phyloP scores from a whole-genome alignment of 1,140 invertebrate genomes.

The Drosophila azteca region DNA sequence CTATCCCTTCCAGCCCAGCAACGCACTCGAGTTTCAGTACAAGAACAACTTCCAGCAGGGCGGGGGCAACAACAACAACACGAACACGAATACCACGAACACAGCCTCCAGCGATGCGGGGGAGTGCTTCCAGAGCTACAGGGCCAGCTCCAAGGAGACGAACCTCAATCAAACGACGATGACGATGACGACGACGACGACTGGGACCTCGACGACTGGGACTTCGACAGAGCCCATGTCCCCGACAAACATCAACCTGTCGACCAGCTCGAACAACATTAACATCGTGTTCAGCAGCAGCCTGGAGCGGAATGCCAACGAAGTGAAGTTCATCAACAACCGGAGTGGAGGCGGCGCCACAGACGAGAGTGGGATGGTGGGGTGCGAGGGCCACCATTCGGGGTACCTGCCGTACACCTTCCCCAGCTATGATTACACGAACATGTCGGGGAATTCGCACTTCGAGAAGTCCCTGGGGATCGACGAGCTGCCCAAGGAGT shows the following conservation, averaged over 20 bases:
- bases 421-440: slow-evolving; percentile 81
- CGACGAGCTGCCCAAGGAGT: slow-evolving; percentile 72
- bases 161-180: slow-evolving; percentile 70
- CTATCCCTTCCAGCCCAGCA: slow-evolving; percentile 81
- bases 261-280: slow-evolving; percentile 80
- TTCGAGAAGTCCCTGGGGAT: slow-evolving; percentile 79
- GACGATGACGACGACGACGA: not conserved
- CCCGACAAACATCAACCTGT: slow-evolving; percentile 80
- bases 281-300: slow-evolving; percentile 76
- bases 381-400: slow-evolving; percentile 68
- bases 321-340: slow-evolving; percentile 82
- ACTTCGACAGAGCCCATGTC: slow-evolving; percentile 54
- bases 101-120: slow-evolving; percentile 70
- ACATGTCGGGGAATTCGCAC: slow-evolving; percentile 78
- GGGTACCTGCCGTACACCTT: slow-evolving; percentile 75
- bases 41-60: slow-evolving; percentile 81
- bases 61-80: slow-evolving; percentile 33
- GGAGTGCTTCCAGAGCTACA: slow-evolving; percentile 69
- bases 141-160: slow-evolving; percentile 72
- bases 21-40: slow-evolving; percentile 80
- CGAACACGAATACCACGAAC: slow-evolving; percentile 67
- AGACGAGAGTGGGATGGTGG: slow-evolving; percentile 38
- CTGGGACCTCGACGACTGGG: not conserved
- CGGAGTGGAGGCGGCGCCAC: slow-evolving; percentile 12
- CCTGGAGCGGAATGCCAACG: slow-evolving; percentile 69